These are phyloP conservation scores for Formica aserva DNA, from an alignment of 2,888 invertebrate genomes.

Conservation along the genomic window DNA sequence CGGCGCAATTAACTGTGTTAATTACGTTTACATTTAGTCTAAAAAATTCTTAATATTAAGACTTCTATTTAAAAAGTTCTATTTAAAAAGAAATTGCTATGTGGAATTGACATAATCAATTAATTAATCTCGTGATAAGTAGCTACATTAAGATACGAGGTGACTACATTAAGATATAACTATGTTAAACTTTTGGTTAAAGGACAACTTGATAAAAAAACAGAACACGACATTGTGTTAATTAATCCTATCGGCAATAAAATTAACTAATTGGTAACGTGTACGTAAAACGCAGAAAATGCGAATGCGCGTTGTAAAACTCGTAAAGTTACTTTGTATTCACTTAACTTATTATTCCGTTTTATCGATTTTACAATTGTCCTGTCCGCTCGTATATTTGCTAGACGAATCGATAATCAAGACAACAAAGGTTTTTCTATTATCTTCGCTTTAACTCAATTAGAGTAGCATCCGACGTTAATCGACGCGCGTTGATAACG, in stretches of 20 bases:
- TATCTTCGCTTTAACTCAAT: slow-evolving; percentile 61
- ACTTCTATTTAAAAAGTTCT: slow-evolving; percentile 9
- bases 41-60: slow-evolving; percentile 1
- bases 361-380: slow-evolving; percentile 42
- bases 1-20: slow-evolving; percentile 28
- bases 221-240: not conserved
- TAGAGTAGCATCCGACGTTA: slow-evolving; percentile 54
- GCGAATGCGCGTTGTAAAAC: not conserved
- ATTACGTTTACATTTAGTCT: slow-evolving; percentile 12
- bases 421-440: slow-evolving; percentile 46
- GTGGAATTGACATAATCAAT: slow-evolving; percentile 26
- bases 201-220: not conserved
- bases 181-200: not conserved
- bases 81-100: slow-evolving; percentile 8
- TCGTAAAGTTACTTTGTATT: not conserved
- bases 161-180: not conserved
- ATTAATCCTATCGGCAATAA: slow-evolving; percentile 6
- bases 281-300: not conserved
- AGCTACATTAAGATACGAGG: not conserved
- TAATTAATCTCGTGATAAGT: not conserved
- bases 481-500: slow-evolving; percentile 70
- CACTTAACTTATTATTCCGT: not conserved
- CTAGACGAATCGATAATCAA: slow-evolving; percentile 39
- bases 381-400: slow-evolving; percentile 1
- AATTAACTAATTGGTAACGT: slow-evolving; percentile 12